Evolutionary conservation across 2,113 vertebrate genomes (phyloP), one percentile per base, ranked within the genome.

Genomic region (Formicarius rufipectus): DNA sequence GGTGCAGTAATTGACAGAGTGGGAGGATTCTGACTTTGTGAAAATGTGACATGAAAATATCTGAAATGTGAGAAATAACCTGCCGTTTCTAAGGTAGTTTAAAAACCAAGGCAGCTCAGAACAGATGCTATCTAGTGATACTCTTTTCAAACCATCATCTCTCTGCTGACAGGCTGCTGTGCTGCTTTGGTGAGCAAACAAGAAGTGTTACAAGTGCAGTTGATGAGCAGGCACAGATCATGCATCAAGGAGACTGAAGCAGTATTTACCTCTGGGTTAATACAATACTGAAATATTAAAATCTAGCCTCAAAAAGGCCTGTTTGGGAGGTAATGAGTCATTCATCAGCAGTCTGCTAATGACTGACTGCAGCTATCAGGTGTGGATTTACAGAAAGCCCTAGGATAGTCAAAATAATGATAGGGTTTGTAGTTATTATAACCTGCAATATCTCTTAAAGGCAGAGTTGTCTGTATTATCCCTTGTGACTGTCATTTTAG

Each of bases 181-280:
- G 90, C 95, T 94, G 93, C 96, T 95, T 93, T 95, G 83, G 86
- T 92, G 93, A 97, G 88, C 92, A 93, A 84, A 94, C 79, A 93
- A 87, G 88, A 28, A 81, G 75, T 50, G 90, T 60, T 92, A 74
- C 58, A 72, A 94, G 88, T 82, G 92, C 64, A 72, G 79, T 88
- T 90, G 92, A 94, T 78, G 90, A 96, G 92, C 85, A 81, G 95
- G 56, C 83, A 90, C 90, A 86, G 92, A 83, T 55, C 31, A 3
- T 40, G 56, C 85, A 81, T 64, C 0, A 0, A 30, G 39, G 73
- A 81, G 83, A 33, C 59, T 55, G 78, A 56, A 56, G 76, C 62
- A 39, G 28, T 39, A 44, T 90, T 96, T 90, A 72, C 81, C 86
- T 90, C 50, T 76, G 80, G 31, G 31, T 68, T 94, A 84, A 81